These are phyloP conservation scores for Rhamnusium bicolor DNA, from an alignment of 2,888 invertebrate species.

Conservation along the genomic window DNA sequence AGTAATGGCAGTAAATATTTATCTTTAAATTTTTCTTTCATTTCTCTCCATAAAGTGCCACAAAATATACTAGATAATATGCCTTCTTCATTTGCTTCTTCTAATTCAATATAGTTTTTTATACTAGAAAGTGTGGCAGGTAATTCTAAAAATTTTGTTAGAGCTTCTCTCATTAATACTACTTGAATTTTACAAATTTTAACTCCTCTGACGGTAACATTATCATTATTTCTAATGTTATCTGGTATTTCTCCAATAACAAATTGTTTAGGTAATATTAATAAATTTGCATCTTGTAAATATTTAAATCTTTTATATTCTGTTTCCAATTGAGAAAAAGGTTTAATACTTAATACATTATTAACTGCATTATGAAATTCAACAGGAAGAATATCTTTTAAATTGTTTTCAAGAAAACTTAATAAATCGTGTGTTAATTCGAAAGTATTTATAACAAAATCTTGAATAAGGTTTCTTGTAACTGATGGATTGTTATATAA, in stretches of 20 bases:
- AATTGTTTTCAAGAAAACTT: background rate
- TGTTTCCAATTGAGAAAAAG: background rate
- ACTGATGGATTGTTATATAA: background rate
- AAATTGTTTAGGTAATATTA: background rate
- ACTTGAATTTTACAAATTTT: background rate
- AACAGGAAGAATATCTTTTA: background rate
- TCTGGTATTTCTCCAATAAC: background rate
- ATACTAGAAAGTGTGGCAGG: background rate
- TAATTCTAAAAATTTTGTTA: background rate
- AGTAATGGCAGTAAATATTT: background rate
- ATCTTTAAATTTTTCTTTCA: background rate
- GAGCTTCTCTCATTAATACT: background rate
- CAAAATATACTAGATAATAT: background rate
- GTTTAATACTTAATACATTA: background rate
- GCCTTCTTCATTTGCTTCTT: background rate
- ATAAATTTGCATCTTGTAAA: background rate
- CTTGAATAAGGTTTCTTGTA: background rate
- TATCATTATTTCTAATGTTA: background rate
- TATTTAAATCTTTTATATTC: background rate
- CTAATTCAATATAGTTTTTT: background rate
- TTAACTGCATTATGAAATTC: background rate
- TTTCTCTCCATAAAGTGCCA: background rate
- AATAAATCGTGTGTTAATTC: background rate
- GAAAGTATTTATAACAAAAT: background rate
- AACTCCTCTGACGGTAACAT: background rate